Evolutionary conservation across 2,888 invertebrate species (phyloP).

Genomic region (Neria commutata): DNA sequence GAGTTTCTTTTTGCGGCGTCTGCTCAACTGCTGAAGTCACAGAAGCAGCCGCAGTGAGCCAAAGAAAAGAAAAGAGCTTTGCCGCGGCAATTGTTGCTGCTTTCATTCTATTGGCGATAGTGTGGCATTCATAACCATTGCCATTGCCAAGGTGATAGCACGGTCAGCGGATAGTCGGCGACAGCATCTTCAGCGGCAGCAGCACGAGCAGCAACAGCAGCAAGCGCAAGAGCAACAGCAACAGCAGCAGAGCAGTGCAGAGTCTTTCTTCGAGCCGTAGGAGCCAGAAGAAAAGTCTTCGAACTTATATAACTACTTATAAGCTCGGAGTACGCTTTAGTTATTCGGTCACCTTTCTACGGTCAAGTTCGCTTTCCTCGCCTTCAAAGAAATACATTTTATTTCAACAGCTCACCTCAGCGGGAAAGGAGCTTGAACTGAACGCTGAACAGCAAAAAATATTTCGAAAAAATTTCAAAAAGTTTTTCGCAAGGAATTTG

Average conservation of each 20-base stretch:
- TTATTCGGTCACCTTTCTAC: slow-evolving; percentile 62
- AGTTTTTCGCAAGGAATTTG: background rate
- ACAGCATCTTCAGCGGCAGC: slow-evolving; percentile 28
- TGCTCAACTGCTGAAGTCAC: background rate
- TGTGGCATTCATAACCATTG: slow-evolving; percentile 52
- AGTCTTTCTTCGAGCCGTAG: no score
- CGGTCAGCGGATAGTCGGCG: slow-evolving; percentile 35
- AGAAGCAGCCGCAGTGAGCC: background rate
- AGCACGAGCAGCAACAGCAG: slow-evolving; percentile 18
- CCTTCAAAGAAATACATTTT: slow-evolving; percentile 26
- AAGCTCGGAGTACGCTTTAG: slow-evolving; percentile 58
- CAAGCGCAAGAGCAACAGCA: slow-evolving; percentile 23
- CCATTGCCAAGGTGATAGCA: slow-evolving; percentile 59
- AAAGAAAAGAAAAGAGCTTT: background rate
- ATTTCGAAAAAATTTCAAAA: background rate
- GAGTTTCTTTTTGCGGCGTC: background rate
- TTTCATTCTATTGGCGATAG: slow-evolving; percentile 7
- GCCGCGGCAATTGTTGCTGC: slow-evolving; percentile 3
- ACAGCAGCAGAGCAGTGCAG: slow-evolving; percentile 28
- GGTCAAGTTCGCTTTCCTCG: slow-evolving; percentile 59
- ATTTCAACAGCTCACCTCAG: background rate
- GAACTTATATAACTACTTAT: slow-evolving; percentile 61
- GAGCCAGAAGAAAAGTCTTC: slow-evolving; percentile 49
- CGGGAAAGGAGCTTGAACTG: slow-evolving; percentile 18
- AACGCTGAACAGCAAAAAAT: slow-evolving; percentile 9